Evolutionary conservation across 2,113 vertebrate genomes (phyloP), one percentile per base, ranked within the genome.

Genomic region (Salvelinus sp.): DNA sequence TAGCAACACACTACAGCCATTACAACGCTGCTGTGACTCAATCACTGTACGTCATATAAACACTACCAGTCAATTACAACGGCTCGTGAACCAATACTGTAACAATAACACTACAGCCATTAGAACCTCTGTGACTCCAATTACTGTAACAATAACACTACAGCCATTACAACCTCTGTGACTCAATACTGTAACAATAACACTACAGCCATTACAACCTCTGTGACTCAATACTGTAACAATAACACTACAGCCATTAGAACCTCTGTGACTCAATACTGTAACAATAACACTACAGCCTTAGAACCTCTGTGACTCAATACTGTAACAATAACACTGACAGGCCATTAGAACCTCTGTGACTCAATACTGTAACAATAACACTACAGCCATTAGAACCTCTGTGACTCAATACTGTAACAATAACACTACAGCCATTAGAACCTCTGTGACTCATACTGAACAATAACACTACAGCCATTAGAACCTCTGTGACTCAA

Each of bases 181-280:
- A 54, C 50, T 54, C 10, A 86, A 27, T 25, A 72, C 25, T 16
- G 22, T n/a, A 48, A 16, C 22, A 71, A 50, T 9, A 70, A 13
- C 20, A 69, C 68, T 33, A 2, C 18, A 20, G 47, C n/a, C 16
- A 63, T 47, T 20, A 38, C 64, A 72, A 54, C 50, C 16, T 54
- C 16, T 13, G 50, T 54, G 10, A 54, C 50, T 54, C 10, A 85
- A 27, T 25, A 25, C 25, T 25, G 25, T 25, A 23, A 23, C 23
- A 71, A 50, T 9, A 70, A 13, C 20, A 69, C 68, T 33, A 2
- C 18, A 20, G 47, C n/a, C 16, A 63, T 47, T 20, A 38, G 58
- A 72, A 54, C 50, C 16, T 54, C 16, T 13, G 50, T 54, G 10
- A 54, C 50, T 54, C 10, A 85, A 27, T 25, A 72, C 25, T 16